Base-by-base conservation (phyloP, 2,113 vertebrate genomes). In the Rhabdornis inornatus region DNA sequence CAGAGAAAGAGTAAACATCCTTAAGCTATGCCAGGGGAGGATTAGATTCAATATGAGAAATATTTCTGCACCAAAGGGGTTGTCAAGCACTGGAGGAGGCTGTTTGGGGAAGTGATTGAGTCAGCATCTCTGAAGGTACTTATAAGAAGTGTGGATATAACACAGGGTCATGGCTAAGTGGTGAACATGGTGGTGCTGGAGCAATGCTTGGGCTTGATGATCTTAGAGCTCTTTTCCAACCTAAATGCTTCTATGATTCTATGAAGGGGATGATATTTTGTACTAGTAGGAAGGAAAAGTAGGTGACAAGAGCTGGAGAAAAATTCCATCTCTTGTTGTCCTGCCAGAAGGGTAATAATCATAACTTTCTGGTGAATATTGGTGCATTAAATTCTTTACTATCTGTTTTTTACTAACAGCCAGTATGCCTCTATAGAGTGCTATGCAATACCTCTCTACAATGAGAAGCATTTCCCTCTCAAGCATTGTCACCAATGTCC, bases 181-280 rank as follows among this genome's bases (percentile, higher is more conserved):
- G 28, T 59, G 23, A 74, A 30, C 9, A 12, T 52, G 20, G n/a
- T 65, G 37, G 15, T 65, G 22, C 50, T 65, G 52, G 45, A 59
- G 15, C 33, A 39, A 50, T 18, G 11, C 3, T 14, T 28, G 9
- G 17, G 19, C 17, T 64, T 72, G 66, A 53, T 40, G 28, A 33
- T 33, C 37, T 39, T 17, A 30, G 23, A 66, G 7, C 2, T 39
- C 23, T 75, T 45, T 75, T 52, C 60, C 55, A 59, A 17, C 23
- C 13, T 52, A 66, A 39, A 30, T 30, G 10, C 6, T 52, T n/a
- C 33, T n/a, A 7, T 52, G 13, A n/a, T n/a, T 66, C 52, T 33
- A 5, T 14, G 28, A 44, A 57, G 3, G 1, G 11, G 7, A 13
- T 61, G 35, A 13, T 57, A 21, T 0, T 0, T 37, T 75, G 28